A percentile compares a stretch with the other conserved stretches of the same genome.
Conservation (phyloP, 2,113 vertebrate species). For the Plectropomus leopardus region DNA sequence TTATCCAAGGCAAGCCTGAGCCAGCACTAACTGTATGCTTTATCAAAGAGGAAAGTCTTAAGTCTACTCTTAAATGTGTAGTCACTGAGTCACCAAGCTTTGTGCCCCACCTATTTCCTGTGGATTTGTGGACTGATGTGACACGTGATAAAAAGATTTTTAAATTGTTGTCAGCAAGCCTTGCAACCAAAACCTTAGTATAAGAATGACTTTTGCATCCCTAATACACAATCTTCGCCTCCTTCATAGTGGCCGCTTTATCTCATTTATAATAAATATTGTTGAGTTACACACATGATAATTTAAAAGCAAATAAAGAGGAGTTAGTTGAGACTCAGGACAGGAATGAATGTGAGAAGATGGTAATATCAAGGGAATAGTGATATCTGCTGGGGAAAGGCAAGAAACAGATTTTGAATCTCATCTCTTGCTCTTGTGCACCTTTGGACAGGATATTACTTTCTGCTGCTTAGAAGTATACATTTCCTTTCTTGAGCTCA, state of each 20-base stretch:
- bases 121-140: too few relatives aligned
- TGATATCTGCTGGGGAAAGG: slow-evolving; percentile 31
- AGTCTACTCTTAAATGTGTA: too few relatives aligned
- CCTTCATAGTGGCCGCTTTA: background rate
- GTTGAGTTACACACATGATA: background rate
- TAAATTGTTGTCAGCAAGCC: background rate
- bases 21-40: too few relatives aligned
- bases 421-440: slow-evolving; percentile 43
- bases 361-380: slow-evolving; percentile 42
- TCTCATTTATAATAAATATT: slow-evolving; percentile 13
- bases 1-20: too few relatives aligned
- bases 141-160: background rate
- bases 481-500: slow-evolving; percentile 60
- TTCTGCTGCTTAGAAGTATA: slow-evolving; percentile 57
- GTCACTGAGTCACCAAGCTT: too few relatives aligned
- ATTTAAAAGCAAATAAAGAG: slow-evolving; percentile 27
- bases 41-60: too few relatives aligned
- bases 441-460: slow-evolving; percentile 74
- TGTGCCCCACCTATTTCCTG: too few relatives aligned
- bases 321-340: background rate
- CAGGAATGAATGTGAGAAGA: slow-evolving; percentile 24
- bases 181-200: background rate
- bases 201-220: background rate
- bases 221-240: background rate
- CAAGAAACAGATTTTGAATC: slow-evolving; percentile 38